Conservation (phyloP, 2,888 invertebrate genomes). For the Venustoraphidia nigricollis region DNA sequence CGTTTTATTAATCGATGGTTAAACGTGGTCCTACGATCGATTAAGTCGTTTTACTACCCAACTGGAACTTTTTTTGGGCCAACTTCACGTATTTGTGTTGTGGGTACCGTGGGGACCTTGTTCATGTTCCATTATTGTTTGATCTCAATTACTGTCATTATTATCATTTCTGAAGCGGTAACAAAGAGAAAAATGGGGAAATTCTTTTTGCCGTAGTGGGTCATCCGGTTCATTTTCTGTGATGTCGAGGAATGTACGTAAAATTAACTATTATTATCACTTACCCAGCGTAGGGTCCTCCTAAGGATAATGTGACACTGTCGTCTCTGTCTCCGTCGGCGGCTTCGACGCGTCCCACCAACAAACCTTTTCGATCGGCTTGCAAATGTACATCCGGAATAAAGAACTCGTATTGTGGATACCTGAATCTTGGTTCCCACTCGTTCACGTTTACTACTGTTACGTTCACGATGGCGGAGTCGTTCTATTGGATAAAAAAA, state of each 20-base stretch:
- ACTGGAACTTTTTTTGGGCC: too few species aligned
- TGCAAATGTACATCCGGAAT: constrained; percentile 23
- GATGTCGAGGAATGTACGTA: neutral
- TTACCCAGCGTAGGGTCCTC: constrained; percentile 53
- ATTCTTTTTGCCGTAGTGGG: too few species aligned
- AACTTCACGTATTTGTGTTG: too few species aligned
- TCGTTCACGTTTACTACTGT: constrained; percentile 79
- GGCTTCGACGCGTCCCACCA: constrained; percentile 59
- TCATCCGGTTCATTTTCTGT: too few species aligned
- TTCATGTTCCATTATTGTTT: too few species aligned
- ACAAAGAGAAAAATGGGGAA: too few species aligned
- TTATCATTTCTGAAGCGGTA: too few species aligned
- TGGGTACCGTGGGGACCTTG: too few species aligned
- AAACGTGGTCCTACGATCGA: too few species aligned
- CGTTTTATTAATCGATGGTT: too few species aligned
- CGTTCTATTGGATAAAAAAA: constrained; percentile 43
- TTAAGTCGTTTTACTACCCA: too few species aligned
- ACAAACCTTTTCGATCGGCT: constrained; percentile 11
- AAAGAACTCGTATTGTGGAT: constrained; percentile 75
- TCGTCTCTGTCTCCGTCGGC: constrained; percentile 76
- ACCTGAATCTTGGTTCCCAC: constrained; percentile 83
- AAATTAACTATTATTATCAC: constrained; percentile 3
- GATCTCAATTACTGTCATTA: too few species aligned
- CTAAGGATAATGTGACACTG: constrained; percentile 50
- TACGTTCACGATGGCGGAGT: constrained; percentile 66